phyloP scores from a whole-genome alignment of 2,113 vertebrate species.

The Rattus norvegicus region DNA sequence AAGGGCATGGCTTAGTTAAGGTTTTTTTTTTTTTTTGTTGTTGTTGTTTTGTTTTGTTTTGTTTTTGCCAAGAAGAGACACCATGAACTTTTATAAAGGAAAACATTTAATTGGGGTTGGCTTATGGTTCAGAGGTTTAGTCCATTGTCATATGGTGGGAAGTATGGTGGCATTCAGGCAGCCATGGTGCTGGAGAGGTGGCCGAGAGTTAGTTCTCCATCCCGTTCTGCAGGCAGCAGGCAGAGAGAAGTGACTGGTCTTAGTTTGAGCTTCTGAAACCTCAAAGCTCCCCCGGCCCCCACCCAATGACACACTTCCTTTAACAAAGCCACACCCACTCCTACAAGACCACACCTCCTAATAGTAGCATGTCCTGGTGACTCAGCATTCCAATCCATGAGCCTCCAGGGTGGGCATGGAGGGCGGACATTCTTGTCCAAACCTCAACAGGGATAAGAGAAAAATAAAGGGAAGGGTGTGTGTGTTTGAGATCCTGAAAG shows the following conservation, averaged over 20 bases:
- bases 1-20: background rate
- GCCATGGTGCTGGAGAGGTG: background rate
- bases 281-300: background rate
- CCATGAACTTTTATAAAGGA: background rate
- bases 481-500: background rate
- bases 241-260: background rate
- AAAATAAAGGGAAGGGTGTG: background rate
- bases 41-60: no score
- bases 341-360: background rate
- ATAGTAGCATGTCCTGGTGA: background rate
- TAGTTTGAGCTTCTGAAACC: background rate
- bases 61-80: background rate
- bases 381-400: background rate
- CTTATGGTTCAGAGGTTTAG: background rate
- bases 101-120: background rate
- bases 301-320: background rate
- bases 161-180: background rate
- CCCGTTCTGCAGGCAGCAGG: background rate
- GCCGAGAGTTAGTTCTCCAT: background rate
- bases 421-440: background rate
- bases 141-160: background rate
- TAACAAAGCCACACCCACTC: background rate
- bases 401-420: background rate
- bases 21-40: no score
- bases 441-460: background rate